Evolutionary conservation across 2,888 invertebrate genomes (phyloP).

Genomic region (Horisme vitalbata): DNA sequence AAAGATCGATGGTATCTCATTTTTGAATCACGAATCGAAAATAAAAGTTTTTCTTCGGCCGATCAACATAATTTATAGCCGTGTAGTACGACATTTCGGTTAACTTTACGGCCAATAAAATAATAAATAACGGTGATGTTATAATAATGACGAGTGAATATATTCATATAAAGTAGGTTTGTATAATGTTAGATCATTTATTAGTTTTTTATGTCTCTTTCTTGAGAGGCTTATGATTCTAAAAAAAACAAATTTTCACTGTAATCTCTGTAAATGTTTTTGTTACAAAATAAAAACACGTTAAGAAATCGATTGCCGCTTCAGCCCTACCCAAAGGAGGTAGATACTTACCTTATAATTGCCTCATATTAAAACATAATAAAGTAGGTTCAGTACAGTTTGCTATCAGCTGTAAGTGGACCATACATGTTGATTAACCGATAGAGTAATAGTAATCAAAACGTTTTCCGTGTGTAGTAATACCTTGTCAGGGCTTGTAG

Average conservation of each 20-base stretch:
- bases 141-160: slow-evolving; percentile 16
- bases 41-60: slow-evolving; percentile 29
- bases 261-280: too few species aligned
- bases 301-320: too few species aligned
- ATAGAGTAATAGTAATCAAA: slow-evolving; percentile 18
- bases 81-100: slow-evolving; percentile 29
- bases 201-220: slow-evolving; percentile 10
- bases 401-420: slow-evolving; percentile 19
- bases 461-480: slow-evolving; percentile 32
- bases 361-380: slow-evolving; percentile 3
- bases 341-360: background rate
- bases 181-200: slow-evolving; percentile 15
- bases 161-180: slow-evolving; percentile 10
- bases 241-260: too few species aligned
- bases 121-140: slow-evolving; percentile 27
- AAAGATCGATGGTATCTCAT: slow-evolving; percentile 29
- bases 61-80: slow-evolving; percentile 31
- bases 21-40: slow-evolving; percentile 32
- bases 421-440: slow-evolving; percentile 24
- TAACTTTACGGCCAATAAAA: slow-evolving; percentile 32
- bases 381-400: background rate
- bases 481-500: slow-evolving; percentile 17
- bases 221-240: too few species aligned
- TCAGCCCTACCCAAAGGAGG: background rate
- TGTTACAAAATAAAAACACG: too few species aligned